Evolutionary conservation across 2,113 vertebrate genomes (phyloP).

Genomic region (Tetrao urogallus): DNA sequence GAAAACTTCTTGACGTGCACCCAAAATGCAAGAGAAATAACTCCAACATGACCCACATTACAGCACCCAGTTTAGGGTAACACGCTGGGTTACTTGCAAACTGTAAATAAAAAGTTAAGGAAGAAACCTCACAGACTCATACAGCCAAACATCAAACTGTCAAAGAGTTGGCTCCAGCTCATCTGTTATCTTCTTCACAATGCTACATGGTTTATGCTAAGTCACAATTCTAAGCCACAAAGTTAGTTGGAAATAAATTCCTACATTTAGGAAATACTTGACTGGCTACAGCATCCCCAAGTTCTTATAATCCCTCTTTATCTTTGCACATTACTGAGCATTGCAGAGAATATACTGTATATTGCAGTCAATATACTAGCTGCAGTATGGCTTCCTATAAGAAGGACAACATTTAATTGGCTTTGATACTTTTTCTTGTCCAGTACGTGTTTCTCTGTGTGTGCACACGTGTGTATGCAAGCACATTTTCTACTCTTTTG

Average conservation of each 20-base stretch:
- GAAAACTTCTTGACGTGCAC: slow-evolving; percentile 44
- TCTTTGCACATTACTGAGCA: slow-evolving; percentile 22
- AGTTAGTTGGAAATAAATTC: slow-evolving; percentile 32
- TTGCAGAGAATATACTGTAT: slow-evolving; percentile 49
- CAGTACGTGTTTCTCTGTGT: background rate
- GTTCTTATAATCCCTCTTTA: slow-evolving; percentile 17
- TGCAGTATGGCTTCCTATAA: slow-evolving; percentile 78
- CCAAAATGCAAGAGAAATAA: slow-evolving; percentile 23
- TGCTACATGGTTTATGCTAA: slow-evolving; percentile 32
- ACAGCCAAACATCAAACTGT: slow-evolving; percentile 21
- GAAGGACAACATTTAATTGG: slow-evolving; percentile 57
- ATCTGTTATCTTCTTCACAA: slow-evolving; percentile 34
- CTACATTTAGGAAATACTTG: slow-evolving; percentile 26
- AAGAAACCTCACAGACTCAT: slow-evolving; percentile 43
- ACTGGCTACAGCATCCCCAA: slow-evolving; percentile 15
- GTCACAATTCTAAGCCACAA: background rate
- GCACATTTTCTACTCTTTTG: slow-evolving; percentile 16
- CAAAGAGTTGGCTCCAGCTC: slow-evolving; percentile 15
- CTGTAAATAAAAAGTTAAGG: slow-evolving; percentile 23
- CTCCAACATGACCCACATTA: slow-evolving; percentile 13
- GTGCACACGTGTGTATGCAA: background rate
- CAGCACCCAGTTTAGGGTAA: background rate
- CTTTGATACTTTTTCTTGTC: slow-evolving; percentile 38
- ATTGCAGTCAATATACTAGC: background rate
- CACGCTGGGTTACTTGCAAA: background rate